Percentiles rank a stretch among this genome's conserved stretches.
phyloP scores from a whole-genome alignment of 2,113 vertebrate genomes.

The Hippocampus zosterae region DNA sequence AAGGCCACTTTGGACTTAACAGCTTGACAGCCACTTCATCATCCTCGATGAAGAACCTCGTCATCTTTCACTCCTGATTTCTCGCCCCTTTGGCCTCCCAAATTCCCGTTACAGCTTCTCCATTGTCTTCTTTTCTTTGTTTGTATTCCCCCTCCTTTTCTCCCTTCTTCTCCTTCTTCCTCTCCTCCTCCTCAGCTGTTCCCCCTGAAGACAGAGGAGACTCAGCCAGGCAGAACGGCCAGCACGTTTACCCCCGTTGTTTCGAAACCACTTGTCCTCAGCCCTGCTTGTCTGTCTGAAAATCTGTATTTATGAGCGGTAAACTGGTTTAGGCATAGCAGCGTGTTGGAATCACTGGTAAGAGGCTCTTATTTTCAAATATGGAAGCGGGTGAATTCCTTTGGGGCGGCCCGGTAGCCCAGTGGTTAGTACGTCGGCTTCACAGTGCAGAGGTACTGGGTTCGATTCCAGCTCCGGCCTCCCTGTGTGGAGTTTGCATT shows the following conservation, averaged over 20 bases:
- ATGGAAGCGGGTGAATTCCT: background rate
- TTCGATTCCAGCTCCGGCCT: no score
- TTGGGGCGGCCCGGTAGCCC: no score
- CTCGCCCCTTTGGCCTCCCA: background rate
- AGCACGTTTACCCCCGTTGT: conserved; percentile 52
- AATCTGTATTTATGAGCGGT: background rate
- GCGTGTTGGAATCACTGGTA: background rate
- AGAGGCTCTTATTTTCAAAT: background rate
- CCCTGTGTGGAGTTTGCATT: no score
- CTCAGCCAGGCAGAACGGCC: conserved; percentile 68
- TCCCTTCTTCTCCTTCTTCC: conserved; percentile 9
- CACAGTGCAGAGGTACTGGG: no score
- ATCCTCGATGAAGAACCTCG: conserved; percentile 35
- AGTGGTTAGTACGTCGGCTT: no score
- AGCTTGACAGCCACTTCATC: conserved; percentile 47
- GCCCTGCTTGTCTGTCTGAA: background rate
- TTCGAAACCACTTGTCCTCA: conserved; percentile 26
- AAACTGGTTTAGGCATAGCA: background rate
- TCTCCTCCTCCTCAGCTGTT: conserved; percentile 56
- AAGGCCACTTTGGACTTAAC: conserved; percentile 46
- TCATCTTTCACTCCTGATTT: conserved; percentile 5
- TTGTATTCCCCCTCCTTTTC: conserved; percentile 18
- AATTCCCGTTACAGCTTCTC: conserved; percentile 12
- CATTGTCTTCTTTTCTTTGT: conserved; percentile 26
- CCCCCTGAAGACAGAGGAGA: conserved; percentile 65